Evolutionary conservation across 2,797 vertebrate species (phyloP).

Genomic region (Erithacus rubecula): DNA sequence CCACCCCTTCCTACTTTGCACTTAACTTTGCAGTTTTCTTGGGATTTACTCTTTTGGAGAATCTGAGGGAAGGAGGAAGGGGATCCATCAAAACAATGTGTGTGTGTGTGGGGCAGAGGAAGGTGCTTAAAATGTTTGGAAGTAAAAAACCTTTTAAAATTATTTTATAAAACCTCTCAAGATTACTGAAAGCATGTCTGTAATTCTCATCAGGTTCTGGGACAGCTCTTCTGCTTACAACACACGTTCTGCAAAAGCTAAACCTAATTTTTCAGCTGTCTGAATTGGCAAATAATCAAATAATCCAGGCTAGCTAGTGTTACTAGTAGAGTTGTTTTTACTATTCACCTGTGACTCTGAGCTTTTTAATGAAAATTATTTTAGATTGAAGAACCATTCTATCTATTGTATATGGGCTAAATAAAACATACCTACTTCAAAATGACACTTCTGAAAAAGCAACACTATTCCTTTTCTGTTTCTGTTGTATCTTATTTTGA

Average conservation of each 20-base stretch:
- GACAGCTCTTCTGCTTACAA: not conserved
- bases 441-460: not conserved
- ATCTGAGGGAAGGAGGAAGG: not conserved
- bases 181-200: not conserved
- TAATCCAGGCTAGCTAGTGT: not conserved
- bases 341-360: not conserved
- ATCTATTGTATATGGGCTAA: not conserved
- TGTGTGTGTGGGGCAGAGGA: not conserved
- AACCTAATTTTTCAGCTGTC: not conserved
- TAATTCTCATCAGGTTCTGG: not conserved
- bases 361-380: not conserved
- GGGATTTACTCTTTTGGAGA: not conserved
- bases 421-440: not conserved
- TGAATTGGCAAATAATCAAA: not conserved
- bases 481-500: not conserved
- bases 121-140: not conserved
- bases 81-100: not conserved
- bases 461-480: not conserved
- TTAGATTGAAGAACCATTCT: not conserved
- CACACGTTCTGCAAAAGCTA: not conserved
- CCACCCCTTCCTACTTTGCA: not conserved
- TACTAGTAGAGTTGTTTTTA: not conserved
- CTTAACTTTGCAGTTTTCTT: not conserved
- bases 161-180: not conserved
- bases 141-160: not conserved